phyloP scores from a whole-genome alignment of 1,140 invertebrate genomes.

The Drosophila nasuta region DNA sequence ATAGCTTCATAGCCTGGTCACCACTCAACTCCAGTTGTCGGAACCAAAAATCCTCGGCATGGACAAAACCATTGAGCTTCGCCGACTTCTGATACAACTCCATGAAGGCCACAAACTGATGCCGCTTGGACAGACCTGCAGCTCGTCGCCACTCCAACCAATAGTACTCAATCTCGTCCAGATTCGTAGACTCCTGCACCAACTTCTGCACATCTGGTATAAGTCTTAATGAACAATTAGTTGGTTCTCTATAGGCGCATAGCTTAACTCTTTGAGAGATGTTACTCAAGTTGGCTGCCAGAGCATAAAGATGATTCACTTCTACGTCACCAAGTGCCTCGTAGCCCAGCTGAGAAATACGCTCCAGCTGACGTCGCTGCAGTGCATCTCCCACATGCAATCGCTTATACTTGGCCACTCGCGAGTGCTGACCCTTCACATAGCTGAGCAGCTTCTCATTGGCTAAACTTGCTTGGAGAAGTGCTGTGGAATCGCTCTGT shows the following conservation, averaged over 20 bases:
- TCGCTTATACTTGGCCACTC: conserved; percentile 60
- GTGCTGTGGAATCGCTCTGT: conserved; percentile 54
- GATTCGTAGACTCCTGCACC: conserved; percentile 58
- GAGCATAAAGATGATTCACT: conserved; percentile 44
- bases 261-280: conserved; percentile 62
- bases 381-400: conserved; percentile 37
- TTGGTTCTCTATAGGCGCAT: conserved; percentile 64
- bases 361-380: conserved; percentile 53
- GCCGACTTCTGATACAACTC: conserved; percentile 76
- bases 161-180: conserved; percentile 77
- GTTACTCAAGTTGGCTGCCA: conserved; percentile 68
- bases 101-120: conserved; percentile 65
- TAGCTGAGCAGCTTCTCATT: conserved; percentile 58
- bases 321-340: conserved; percentile 49
- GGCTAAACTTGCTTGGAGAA: conserved; percentile 62
- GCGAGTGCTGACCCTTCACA: conserved; percentile 28
- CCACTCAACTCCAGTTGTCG: conserved; percentile 56
- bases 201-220: conserved; percentile 71
- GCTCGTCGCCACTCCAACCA: conserved; percentile 74
- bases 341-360: conserved; percentile 58
- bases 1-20: conserved; percentile 33
- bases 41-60: conserved; percentile 74
- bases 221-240: conserved; percentile 60
- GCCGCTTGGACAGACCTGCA: conserved; percentile 54
- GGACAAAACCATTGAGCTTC: conserved; percentile 61